Conservation (phyloP, 2,888 invertebrate genomes). For the Caenorhabditis sp. region DNA sequence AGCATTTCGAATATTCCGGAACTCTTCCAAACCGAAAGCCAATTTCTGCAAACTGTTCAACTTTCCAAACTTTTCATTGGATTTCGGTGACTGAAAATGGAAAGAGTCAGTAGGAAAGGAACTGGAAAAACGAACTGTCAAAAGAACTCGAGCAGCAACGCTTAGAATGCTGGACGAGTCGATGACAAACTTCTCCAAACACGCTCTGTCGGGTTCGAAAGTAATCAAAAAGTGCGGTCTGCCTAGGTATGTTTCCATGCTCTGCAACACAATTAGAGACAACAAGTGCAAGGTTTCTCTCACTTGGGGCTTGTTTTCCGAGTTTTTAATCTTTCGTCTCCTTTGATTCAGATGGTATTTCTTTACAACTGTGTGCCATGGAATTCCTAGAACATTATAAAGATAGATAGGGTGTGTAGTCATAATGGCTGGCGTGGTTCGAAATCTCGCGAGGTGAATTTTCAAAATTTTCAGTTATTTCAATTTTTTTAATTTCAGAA, state of each 20-base stretch:
- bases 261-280: too few species aligned
- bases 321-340: too few species aligned
- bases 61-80: neutral
- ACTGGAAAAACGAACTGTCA: neutral
- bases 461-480: too few species aligned
- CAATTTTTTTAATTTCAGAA: too few species aligned
- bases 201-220: neutral
- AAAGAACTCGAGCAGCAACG: too few species aligned
- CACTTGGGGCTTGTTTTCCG: neutral
- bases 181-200: neutral
- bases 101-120: neutral
- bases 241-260: neutral
- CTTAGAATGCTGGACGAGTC: neutral
- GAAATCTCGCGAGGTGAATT: too few species aligned
- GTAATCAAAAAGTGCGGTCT: conserved; percentile 8
- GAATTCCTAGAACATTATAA: too few species aligned
- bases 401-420: too few species aligned
- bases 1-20: neutral
- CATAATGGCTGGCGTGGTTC: too few species aligned
- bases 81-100: neutral
- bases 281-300: neutral
- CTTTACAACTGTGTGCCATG: too few species aligned
- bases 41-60: neutral
- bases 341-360: too few species aligned
- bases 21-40: neutral